Conservation (phyloP, 2,888 invertebrate genomes). For the Athrips mouffetella region DNA sequence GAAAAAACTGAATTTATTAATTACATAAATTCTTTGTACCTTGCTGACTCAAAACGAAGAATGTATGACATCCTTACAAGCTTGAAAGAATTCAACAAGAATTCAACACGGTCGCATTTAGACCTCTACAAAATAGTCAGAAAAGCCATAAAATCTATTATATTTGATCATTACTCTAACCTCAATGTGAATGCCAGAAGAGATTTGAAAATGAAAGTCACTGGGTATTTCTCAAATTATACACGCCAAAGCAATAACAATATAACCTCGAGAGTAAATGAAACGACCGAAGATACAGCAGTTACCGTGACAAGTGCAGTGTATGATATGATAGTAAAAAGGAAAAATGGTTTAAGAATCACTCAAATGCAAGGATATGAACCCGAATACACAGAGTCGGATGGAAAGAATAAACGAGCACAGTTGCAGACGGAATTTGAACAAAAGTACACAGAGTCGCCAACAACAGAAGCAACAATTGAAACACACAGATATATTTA, state of each 20-base stretch:
- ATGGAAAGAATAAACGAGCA: no score
- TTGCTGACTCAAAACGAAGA: slow-evolving; percentile 24
- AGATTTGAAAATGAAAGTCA: slow-evolving; percentile 29
- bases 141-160: slow-evolving; percentile 30
- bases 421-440: no score
- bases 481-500: no score
- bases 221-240: not conserved
- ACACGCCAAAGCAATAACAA: not conserved
- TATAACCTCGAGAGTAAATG: not conserved
- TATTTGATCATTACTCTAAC: slow-evolving; percentile 44
- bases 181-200: slow-evolving; percentile 30
- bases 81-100: slow-evolving; percentile 32
- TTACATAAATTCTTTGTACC: slow-evolving; percentile 43
- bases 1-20: slow-evolving; percentile 26
- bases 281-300: not conserved
- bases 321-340: no score
- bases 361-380: no score
- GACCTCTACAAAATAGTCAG: slow-evolving; percentile 33
- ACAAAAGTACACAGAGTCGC: no score
- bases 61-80: slow-evolving; percentile 32
- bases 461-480: no score
- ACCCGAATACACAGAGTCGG: no score
- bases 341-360: no score
- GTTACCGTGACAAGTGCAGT: not conserved
- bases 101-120: slow-evolving; percentile 26